phyloP scores from a whole-genome alignment of 2,888 invertebrate species.

The Polyommatus icarus region DNA sequence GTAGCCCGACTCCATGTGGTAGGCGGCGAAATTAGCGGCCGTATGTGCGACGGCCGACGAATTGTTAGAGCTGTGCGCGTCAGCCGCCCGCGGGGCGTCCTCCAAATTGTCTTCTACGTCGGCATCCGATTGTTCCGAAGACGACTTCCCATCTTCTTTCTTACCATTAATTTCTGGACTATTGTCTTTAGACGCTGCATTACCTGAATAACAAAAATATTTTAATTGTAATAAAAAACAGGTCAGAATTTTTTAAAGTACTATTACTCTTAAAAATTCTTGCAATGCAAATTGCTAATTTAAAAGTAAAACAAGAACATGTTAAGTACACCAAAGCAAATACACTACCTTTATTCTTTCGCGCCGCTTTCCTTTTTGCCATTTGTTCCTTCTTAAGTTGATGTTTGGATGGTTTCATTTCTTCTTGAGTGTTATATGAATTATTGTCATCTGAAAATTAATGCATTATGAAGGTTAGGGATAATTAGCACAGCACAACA shows the following conservation, averaged over 20 bases:
- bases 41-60: slow-evolving; percentile 63
- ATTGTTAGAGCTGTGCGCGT: slow-evolving; percentile 56
- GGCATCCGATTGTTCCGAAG: slow-evolving; percentile 88
- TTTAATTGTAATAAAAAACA: neutral
- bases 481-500: slow-evolving; percentile 3
- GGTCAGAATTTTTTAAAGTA: too few species aligned
- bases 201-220: slow-evolving; percentile 57
- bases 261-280: too few species aligned
- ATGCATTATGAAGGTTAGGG: slow-evolving; percentile 34
- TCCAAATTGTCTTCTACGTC: slow-evolving; percentile 90
- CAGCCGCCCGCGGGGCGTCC: slow-evolving; percentile 65
- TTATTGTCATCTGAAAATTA: slow-evolving; percentile 74
- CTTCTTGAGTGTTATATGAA: slow-evolving; percentile 74
- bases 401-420: slow-evolving; percentile 81
- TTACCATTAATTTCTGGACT: slow-evolving; percentile 58
- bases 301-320: neutral
- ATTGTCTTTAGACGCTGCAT: slow-evolving; percentile 62
- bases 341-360: slow-evolving; percentile 67
- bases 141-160: slow-evolving; percentile 73
- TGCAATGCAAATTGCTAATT: neutral
- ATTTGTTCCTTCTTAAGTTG: slow-evolving; percentile 84
- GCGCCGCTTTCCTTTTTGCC: slow-evolving; percentile 78
- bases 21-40: slow-evolving; percentile 66
- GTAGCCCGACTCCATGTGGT: slow-evolving; percentile 84
- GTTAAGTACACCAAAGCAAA: neutral